phyloP scores from a whole-genome alignment of 2,797 vertebrate genomes.

The Hypotaenidia philippensis region DNA sequence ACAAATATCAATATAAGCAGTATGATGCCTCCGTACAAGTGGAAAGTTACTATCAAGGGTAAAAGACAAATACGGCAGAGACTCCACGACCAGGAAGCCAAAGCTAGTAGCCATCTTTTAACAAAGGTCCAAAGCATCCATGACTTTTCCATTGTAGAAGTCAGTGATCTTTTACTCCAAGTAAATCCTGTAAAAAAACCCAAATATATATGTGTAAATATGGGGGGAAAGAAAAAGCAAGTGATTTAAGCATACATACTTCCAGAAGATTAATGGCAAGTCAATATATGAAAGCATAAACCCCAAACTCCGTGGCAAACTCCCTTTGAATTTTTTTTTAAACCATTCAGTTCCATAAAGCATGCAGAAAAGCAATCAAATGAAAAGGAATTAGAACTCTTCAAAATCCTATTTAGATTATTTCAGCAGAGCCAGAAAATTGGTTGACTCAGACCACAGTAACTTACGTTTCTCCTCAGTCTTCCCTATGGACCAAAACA shows the following conservation, averaged over 20 bases:
- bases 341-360: background rate
- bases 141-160: slow-evolving; percentile 93
- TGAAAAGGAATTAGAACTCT: background rate
- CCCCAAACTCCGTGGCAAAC: background rate
- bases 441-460: background rate
- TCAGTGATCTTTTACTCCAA: slow-evolving; percentile 77
- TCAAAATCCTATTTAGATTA: background rate
- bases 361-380: background rate
- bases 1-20: slow-evolving; percentile 92
- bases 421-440: background rate
- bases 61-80: slow-evolving; percentile 95
- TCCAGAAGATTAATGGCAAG: background rate
- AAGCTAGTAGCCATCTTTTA: slow-evolving; percentile 89
- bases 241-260: background rate
- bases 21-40: slow-evolving; percentile 92
- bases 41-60: slow-evolving; percentile 97
- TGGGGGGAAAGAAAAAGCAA: background rate
- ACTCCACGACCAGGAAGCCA: slow-evolving; percentile 95
- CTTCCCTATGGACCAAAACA: background rate
- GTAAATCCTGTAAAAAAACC: slow-evolving; percentile 75
- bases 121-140: slow-evolving; percentile 93
- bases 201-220: slow-evolving; percentile 14
- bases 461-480: background rate
- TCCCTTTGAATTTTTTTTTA: background rate
- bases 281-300: background rate